A percentile compares a stretch with the other conserved stretches of the same genome.
Conservation (phyloP, 2,797 vertebrate genomes). For the Gobio occitaniae region DNA sequence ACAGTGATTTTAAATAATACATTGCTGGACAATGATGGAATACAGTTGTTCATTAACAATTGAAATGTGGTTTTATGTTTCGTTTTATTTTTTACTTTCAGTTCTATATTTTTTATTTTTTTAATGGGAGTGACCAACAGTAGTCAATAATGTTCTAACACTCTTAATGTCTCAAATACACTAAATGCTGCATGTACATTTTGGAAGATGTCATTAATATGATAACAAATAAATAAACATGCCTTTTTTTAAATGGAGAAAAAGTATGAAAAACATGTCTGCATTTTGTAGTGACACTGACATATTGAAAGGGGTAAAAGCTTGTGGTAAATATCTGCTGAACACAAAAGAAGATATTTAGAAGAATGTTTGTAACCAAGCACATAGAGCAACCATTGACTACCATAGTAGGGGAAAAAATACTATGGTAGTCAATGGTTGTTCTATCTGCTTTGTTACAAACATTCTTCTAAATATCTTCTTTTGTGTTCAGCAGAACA, state of each 20-base stretch:
- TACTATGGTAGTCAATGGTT: too few relatives aligned
- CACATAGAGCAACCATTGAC: too few relatives aligned
- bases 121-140: slow-evolving; percentile 42
- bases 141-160: slow-evolving; percentile 66
- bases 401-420: too few relatives aligned
- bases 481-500: too few relatives aligned
- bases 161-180: slow-evolving; percentile 58
- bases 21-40: slow-evolving; percentile 80
- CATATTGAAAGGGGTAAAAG: background rate
- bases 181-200: slow-evolving; percentile 72
- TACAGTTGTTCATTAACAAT: slow-evolving; percentile 62
- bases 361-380: too few relatives aligned
- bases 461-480: too few relatives aligned
- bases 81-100: slow-evolving; percentile 60
- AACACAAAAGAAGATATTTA: too few relatives aligned
- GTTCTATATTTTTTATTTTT: slow-evolving; percentile 57
- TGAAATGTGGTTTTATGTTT: slow-evolving; percentile 30
- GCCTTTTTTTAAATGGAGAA: slow-evolving; percentile 64
- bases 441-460: too few relatives aligned
- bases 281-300: background rate
- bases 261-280: slow-evolving; percentile 57
- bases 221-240: slow-evolving; percentile 67
- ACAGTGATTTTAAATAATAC: slow-evolving; percentile 65
- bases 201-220: slow-evolving; percentile 71
- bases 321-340: background rate